A percentile compares a stretch with the other conserved stretches of the same genome.
Conservation (phyloP, 2,888 invertebrate genomes). For the Fabriciana adippe region DNA sequence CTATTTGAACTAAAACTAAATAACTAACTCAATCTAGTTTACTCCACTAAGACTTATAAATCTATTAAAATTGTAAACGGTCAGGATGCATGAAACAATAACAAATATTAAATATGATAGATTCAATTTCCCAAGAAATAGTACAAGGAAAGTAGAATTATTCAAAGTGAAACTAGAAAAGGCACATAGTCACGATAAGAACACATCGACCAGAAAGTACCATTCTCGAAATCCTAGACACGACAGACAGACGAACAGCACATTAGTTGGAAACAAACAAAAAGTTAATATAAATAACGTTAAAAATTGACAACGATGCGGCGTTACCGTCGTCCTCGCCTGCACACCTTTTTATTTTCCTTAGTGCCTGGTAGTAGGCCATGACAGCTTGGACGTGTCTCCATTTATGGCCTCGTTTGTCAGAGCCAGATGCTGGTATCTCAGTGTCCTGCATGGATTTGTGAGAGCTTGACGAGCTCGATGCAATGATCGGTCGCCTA, state of each 20-base stretch:
- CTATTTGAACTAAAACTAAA: constrained; percentile 58
- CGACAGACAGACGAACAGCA: constrained; percentile 58
- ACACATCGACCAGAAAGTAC: constrained; percentile 74
- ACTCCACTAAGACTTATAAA: constrained; percentile 53
- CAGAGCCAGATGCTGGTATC: constrained; percentile 68
- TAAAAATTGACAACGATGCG: constrained; percentile 66
- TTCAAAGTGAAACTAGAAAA: constrained; percentile 68
- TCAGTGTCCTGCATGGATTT: constrained; percentile 73
- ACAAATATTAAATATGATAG: constrained; percentile 44
- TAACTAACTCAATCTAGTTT: constrained; percentile 52
- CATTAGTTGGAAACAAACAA: constrained; percentile 71
- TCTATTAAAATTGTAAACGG: constrained; percentile 58
- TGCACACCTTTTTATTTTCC: constrained; percentile 94
- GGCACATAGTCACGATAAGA: constrained; percentile 74
- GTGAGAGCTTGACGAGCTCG: constrained; percentile 76
- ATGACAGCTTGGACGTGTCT: constrained; percentile 93
- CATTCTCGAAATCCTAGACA: constrained; percentile 78
- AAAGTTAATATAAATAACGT: constrained; percentile 54
- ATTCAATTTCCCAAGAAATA: constrained; percentile 54
- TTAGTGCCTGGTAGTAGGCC: constrained; percentile 94
- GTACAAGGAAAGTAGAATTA: constrained; percentile 67
- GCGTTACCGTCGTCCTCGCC: constrained; percentile 60
- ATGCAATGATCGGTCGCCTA: constrained; percentile 79
- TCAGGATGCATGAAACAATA: constrained; percentile 64
- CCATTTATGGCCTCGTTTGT: constrained; percentile 88